phyloP scores from a whole-genome alignment of 2,888 invertebrate species.

The Leucophora obtusa region DNA sequence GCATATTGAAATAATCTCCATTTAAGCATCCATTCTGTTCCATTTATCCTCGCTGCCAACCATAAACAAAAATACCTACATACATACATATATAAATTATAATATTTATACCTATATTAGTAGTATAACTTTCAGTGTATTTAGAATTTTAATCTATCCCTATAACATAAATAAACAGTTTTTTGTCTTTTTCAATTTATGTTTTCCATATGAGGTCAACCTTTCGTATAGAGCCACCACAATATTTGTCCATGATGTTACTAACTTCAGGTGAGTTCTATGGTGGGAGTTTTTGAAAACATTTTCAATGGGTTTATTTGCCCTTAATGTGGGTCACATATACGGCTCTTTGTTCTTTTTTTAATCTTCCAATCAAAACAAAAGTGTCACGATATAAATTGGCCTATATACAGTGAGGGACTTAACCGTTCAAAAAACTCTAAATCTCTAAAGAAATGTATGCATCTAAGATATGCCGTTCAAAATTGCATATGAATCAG shows the following conservation, averaged over 20 bases:
- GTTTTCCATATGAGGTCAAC: constrained; percentile 50
- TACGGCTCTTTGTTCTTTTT: neutral
- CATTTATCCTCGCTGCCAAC: constrained; percentile 36
- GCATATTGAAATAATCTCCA: constrained; percentile 53
- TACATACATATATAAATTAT: neutral
- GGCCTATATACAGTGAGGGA: neutral
- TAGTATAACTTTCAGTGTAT: constrained; percentile 26
- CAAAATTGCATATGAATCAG: no score
- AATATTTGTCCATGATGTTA: constrained; percentile 9
- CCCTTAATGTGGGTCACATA: constrained; percentile 50
- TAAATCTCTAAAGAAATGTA: no score
- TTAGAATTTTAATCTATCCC: constrained; percentile 36
- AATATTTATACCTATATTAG: neutral
- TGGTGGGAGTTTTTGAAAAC: constrained; percentile 5
- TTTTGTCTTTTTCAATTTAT: constrained; percentile 36
- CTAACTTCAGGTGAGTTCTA: constrained; percentile 23
- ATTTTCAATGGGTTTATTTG: constrained; percentile 21
- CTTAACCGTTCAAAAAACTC: no score
- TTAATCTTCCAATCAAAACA: neutral
- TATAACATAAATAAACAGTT: constrained; percentile 20
- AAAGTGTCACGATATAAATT: neutral
- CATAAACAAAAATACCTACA: no score
- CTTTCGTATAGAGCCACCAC: constrained; percentile 10
- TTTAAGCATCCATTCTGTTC: constrained; percentile 43
- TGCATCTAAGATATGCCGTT: no score